These are phyloP conservation scores for Tholera decimalis DNA, from an alignment of 2,888 invertebrate species.

Conservation along the genomic window DNA sequence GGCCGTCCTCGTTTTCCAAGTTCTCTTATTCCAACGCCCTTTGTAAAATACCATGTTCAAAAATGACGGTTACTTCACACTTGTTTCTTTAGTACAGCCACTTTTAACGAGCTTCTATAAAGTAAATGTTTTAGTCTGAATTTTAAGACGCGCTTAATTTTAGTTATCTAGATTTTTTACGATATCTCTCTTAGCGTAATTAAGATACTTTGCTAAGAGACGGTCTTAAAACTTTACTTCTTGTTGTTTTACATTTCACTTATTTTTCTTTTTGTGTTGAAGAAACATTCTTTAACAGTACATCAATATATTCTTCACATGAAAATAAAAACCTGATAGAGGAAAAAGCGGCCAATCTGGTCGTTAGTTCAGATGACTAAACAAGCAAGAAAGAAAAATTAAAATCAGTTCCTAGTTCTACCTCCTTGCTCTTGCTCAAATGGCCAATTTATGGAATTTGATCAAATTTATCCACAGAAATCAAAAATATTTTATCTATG, in stretches of 20 bases:
- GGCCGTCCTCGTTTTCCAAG: neutral
- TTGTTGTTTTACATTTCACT: slow-evolving; percentile 28
- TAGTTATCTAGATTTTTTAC: slow-evolving; percentile 61
- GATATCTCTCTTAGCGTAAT: slow-evolving; percentile 52
- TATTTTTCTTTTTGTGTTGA: slow-evolving; percentile 6
- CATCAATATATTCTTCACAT: no score
- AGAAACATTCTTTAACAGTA: neutral
- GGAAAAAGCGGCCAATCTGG: neutral
- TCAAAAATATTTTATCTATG: no score
- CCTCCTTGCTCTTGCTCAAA: no score
- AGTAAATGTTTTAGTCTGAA: slow-evolving; percentile 41
- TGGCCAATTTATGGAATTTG: no score
- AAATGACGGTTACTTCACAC: neutral
- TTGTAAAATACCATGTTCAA: neutral
- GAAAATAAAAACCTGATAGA: no score
- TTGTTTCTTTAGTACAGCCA: slow-evolving; percentile 1
- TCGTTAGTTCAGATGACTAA: neutral
- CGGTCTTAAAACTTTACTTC: slow-evolving; percentile 51
- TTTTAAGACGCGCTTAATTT: slow-evolving; percentile 54
- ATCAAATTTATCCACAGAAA: no score
- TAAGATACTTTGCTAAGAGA: slow-evolving; percentile 49
- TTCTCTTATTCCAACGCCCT: neutral
- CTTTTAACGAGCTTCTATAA: slow-evolving; percentile 50
- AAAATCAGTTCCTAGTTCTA: neutral
- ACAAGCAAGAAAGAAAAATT: neutral